These are phyloP conservation scores for Colossoma macropomum DNA, from an alignment of 2,113 vertebrate species.

Conservation along the genomic window DNA sequence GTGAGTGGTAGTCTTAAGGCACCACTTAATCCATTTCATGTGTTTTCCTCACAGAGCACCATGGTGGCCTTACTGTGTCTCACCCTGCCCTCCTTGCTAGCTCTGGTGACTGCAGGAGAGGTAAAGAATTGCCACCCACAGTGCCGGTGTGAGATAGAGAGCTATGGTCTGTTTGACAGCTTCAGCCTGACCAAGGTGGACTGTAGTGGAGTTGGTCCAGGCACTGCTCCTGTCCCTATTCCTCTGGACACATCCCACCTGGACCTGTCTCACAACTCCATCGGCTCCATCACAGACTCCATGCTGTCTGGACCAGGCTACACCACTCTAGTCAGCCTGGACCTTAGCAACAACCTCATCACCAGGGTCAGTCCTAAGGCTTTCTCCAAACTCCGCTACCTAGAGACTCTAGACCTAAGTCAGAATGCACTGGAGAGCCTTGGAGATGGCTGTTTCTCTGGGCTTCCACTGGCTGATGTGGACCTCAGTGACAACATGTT, in stretches of 20 bases:
- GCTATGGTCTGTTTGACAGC: slow-evolving; percentile 94
- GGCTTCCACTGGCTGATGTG: slow-evolving; percentile 86
- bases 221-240: slow-evolving; percentile 85
- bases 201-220: slow-evolving; percentile 85
- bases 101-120: slow-evolving; percentile 44
- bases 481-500: slow-evolving; percentile 92
- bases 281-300: slow-evolving; percentile 84
- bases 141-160: slow-evolving; percentile 94
- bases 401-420: slow-evolving; percentile 94
- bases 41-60: slow-evolving; percentile 59
- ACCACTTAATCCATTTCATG: slow-evolving; percentile 13
- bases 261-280: slow-evolving; percentile 89
- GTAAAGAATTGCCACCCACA: slow-evolving; percentile 87
- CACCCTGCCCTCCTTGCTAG: slow-evolving; percentile 62
- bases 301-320: slow-evolving; percentile 95
- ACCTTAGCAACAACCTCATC: slow-evolving; percentile 91
- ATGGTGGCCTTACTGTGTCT: slow-evolving; percentile 71
- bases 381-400: slow-evolving; percentile 90
- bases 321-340: slow-evolving; percentile 91
- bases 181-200: slow-evolving; percentile 96
- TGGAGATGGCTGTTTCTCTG: slow-evolving; percentile 81
- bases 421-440: slow-evolving; percentile 86
- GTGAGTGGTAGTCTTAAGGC: not conserved
- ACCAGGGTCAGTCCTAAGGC: slow-evolving; percentile 79
- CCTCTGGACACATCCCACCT: slow-evolving; percentile 92